A percentile compares a stretch with the other conserved stretches of the same genome.
Evolutionary conservation across 2,797 vertebrate genomes (phyloP).

Genomic region (Eremophila alpestris): DNA sequence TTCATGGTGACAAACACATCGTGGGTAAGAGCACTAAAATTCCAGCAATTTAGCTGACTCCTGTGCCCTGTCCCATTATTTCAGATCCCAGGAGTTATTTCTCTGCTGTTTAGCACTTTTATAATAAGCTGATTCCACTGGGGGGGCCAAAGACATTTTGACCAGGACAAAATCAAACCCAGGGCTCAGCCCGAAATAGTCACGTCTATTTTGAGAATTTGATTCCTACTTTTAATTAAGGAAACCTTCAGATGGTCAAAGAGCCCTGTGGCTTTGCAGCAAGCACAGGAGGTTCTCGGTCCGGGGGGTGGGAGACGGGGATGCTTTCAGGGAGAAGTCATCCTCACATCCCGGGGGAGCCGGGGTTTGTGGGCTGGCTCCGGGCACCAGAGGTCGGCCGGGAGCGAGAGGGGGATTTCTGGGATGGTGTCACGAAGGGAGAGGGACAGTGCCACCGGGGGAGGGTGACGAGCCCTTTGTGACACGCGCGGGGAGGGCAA

Average conservation of each 20-base stretch:
- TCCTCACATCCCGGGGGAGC: rapidly evolving
- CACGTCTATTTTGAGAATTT: neutral
- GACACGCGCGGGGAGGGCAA: neutral
- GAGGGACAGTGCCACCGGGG: neutral
- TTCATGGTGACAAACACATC: neutral
- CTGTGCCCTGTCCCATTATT: neutral
- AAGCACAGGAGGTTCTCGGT: neutral
- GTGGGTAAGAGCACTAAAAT: neutral
- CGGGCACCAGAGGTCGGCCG: neutral
- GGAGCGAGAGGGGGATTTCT: neutral
- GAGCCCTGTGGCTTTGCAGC: neutral
- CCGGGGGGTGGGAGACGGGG: neutral
- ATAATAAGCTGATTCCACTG: neutral
- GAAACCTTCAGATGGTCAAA: neutral
- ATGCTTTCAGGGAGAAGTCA: neutral
- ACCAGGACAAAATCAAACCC: neutral
- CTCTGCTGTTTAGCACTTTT: neutral
- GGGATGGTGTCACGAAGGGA: neutral
- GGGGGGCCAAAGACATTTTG: neutral
- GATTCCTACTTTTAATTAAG: neutral
- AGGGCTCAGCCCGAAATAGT: neutral
- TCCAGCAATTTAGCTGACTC: neutral
- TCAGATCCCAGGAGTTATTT: neutral
- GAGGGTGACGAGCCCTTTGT: neutral
- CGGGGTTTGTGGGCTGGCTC: neutral